A percentile compares a stretch with the other conserved stretches of the same genome.
These are phyloP conservation scores for Aphidius colemani DNA, from an alignment of 2,888 invertebrate species.

Conservation along the genomic window DNA sequence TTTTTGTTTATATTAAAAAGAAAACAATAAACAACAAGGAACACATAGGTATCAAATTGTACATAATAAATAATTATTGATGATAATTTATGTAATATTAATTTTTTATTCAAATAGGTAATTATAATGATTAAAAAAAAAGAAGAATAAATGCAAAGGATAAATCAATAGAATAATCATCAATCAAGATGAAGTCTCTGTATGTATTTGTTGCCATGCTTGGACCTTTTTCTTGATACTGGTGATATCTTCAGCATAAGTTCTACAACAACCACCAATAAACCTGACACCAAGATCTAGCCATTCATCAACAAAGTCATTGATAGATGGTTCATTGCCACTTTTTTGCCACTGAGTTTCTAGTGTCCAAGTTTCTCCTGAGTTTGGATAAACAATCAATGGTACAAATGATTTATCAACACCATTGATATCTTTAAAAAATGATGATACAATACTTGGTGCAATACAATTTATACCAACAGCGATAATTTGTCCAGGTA, in stretches of 20 bases:
- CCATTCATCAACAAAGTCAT: conserved; percentile 77
- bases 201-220: conserved; percentile 49
- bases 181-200: conserved; percentile 13
- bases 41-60: too few relatives aligned
- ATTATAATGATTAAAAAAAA: too few relatives aligned
- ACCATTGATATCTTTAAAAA: conserved; percentile 66
- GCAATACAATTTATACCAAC: conserved; percentile 87
- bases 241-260: conserved; percentile 79
- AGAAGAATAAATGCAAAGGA: too few relatives aligned
- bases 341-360: conserved; percentile 63
- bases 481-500: conserved; percentile 74
- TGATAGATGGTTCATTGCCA: conserved; percentile 74
- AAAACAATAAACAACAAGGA: too few relatives aligned
- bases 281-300: conserved; percentile 76
- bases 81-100: too few relatives aligned
- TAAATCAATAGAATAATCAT: too few relatives aligned
- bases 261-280: conserved; percentile 89
- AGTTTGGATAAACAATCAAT: conserved; percentile 88
- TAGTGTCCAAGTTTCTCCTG: conserved; percentile 79
- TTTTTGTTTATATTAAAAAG: too few relatives aligned
- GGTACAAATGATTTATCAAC: conserved; percentile 64
- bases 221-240: conserved; percentile 70
- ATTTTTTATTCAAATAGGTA: too few relatives aligned
- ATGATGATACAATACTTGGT: conserved; percentile 67
- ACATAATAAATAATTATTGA: too few relatives aligned